Evolutionary conservation across 2,113 vertebrate genomes (phyloP).

Genomic region (Loxodonta africana): DNA sequence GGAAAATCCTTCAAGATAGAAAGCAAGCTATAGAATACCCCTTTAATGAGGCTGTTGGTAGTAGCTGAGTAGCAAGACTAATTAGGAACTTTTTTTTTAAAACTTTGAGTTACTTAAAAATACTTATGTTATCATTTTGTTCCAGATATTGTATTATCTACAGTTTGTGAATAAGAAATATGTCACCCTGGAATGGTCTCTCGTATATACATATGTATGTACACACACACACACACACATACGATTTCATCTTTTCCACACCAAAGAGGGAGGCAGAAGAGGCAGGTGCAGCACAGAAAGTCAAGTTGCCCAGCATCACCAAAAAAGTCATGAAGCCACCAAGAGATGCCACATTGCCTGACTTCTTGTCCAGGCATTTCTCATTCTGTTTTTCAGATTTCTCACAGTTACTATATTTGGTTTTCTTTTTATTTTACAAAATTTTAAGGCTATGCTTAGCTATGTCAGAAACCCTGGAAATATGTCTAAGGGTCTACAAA

Average conservation of each 20-base stretch:
- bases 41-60: not conserved
- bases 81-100: not conserved
- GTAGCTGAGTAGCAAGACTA: not conserved
- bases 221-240: not conserved
- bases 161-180: slow-evolving; percentile 32
- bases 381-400: not conserved
- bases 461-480: slow-evolving; percentile 26
- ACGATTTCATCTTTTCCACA: not conserved
- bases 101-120: slow-evolving; percentile 21
- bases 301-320: not conserved
- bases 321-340: not conserved
- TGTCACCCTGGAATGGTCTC: not conserved
- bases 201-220: not conserved
- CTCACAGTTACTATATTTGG: not conserved
- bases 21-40: not conserved
- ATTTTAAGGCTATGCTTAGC: not conserved
- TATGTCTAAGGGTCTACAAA: not conserved
- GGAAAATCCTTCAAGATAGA: not conserved
- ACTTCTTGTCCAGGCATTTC: not conserved
- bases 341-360: not conserved
- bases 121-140: not conserved
- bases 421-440: slow-evolving; percentile 23
- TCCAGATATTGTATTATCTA: not conserved
- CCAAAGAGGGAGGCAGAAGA: not conserved
- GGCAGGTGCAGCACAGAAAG: too few relatives aligned